Evolutionary conservation across 35 echinoderm and acorn worm genomes (phyloP).

Genomic region (Anneissia japonica): DNA sequence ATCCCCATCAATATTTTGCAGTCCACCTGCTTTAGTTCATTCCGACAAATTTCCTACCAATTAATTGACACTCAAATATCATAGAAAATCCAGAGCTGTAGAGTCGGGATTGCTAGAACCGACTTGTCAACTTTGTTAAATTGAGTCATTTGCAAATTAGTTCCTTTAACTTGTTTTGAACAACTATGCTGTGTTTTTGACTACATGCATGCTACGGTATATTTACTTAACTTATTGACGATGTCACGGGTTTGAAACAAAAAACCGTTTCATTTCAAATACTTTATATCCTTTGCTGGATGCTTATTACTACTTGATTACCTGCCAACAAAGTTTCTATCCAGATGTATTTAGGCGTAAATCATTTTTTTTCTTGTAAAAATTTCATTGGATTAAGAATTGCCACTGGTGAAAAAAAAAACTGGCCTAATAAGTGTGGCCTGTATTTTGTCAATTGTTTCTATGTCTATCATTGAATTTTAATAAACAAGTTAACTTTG

Average conservation of each 20-base stretch:
- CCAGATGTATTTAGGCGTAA: too few relatives aligned
- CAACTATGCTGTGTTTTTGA: not conserved
- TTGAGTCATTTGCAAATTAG: not conserved
- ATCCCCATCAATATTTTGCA: not conserved
- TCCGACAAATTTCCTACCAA: not conserved
- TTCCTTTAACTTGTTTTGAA: not conserved
- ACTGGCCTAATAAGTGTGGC: too few relatives aligned
- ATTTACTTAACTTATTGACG: not conserved
- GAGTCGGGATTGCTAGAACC: not conserved
- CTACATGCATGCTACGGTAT: not conserved
- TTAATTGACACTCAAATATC: not conserved
- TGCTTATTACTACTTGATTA: not conserved
- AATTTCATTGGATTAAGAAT: too few relatives aligned
- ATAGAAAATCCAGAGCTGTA: not conserved
- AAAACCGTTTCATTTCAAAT: not conserved
- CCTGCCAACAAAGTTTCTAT: not conserved
- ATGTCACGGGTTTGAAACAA: not conserved
- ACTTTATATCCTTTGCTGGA: not conserved
- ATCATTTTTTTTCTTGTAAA: too few relatives aligned
- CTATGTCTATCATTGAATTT: too few relatives aligned
- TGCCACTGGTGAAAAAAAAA: too few relatives aligned
- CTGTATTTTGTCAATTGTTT: too few relatives aligned
- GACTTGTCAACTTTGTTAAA: not conserved
- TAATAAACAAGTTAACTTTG: too few relatives aligned
- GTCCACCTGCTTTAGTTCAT: not conserved